Evolutionary conservation across 2,888 invertebrate species (phyloP), one percentile per base, ranked within the genome.

Genomic region (Harpagoxenus sublaevis): DNA sequence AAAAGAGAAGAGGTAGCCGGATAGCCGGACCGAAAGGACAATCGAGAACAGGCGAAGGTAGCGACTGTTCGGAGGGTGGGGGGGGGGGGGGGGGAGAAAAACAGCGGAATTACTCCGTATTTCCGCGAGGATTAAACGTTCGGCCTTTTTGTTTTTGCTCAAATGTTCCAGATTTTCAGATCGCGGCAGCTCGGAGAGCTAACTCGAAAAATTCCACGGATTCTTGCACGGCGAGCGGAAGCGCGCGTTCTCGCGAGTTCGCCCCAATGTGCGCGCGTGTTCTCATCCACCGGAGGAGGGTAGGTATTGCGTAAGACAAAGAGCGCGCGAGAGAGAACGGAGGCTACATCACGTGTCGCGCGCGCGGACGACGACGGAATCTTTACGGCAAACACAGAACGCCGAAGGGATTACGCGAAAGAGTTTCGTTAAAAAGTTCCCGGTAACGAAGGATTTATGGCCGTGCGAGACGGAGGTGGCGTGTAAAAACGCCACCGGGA

Each of bases 161-260:
- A 81, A 81, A 60, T 81, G 79, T 71, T 81, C 71, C 82, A 88
- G 90, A 91, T 91, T 92, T 92, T 91, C 90, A 91, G 91, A 90
- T 92, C 89, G 89, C 87, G 90, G 87, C 87, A 84, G 89, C 87
- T 84, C 88, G 83, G 89, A 84, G 71, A 71, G 88, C 89, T 90
- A 92, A 90, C 90, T 90, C 87, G 86, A 89, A 90, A 82, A 93
- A 93, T 93, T 93, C 93, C 92, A 88, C 87, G 91, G 90, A 94
- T 93, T 94, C 93, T 90, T 85, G 28, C 57, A 63, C 63, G 55
- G 62, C 62, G 23, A 45, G 65, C 42, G 31, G 71, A 51, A 82
- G 73, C 55, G 66, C 45, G 66, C 65, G n/a, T n/a, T 57, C 18
- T 57, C 60, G 81, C 55, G 57, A 66, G 60, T 12, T 66, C 78